These are phyloP conservation scores for Megalops atlanticus DNA, from an alignment of 2,113 vertebrate genomes.

Conservation along the genomic window DNA sequence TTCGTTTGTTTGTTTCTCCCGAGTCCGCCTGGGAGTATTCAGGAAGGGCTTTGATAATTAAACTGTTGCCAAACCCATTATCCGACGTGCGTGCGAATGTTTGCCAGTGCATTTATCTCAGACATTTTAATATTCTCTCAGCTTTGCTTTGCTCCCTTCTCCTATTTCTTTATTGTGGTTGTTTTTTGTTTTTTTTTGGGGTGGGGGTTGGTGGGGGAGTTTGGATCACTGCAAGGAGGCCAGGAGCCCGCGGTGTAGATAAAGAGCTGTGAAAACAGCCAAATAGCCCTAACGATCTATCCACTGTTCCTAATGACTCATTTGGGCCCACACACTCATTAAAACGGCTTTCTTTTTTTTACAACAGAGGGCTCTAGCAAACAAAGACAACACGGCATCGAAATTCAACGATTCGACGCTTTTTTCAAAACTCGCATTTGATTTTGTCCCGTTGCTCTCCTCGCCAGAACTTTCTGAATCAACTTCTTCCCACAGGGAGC, in stretches of 20 bases:
- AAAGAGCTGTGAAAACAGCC: conserved; percentile 20
- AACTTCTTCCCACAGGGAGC: too few relatives aligned
- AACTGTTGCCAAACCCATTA: neutral
- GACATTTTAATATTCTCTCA: neutral
- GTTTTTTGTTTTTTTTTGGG: too few relatives aligned
- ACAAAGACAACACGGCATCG: neutral
- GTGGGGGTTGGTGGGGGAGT: too few relatives aligned
- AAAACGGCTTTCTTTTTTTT: neutral
- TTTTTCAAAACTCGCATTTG: neutral
- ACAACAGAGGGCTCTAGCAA: neutral
- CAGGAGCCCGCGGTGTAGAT: conserved; percentile 9
- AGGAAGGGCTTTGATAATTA: neutral
- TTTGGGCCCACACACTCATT: neutral
- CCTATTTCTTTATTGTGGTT: neutral
- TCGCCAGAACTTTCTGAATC: too few relatives aligned
- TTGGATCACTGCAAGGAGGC: conserved; percentile 1
- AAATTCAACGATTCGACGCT: neutral
- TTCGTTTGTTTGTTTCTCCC: conserved; percentile 12
- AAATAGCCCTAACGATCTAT: conserved; percentile 6
- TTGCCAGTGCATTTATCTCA: neutral
- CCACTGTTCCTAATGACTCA: conserved; percentile 8
- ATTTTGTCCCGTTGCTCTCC: neutral
- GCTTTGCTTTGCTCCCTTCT: neutral
- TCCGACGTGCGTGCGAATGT: neutral
- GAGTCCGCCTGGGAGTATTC: neutral